These are phyloP conservation scores for Amblyteles armatorius DNA, from an alignment of 2,888 invertebrate species.

Conservation along the genomic window DNA sequence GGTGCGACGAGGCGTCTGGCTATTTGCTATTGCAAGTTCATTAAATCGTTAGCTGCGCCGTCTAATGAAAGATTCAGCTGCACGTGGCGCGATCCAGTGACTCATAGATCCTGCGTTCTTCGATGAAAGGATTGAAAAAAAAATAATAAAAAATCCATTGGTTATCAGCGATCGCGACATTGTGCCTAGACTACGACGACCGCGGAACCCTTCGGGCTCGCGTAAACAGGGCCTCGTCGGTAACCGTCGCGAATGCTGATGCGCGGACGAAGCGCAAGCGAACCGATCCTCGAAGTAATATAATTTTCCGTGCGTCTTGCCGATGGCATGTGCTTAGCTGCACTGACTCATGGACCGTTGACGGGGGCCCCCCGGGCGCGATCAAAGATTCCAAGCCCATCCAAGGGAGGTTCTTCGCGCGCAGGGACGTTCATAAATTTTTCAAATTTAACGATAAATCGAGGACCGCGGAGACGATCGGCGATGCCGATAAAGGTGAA, in stretches of 20 bases:
- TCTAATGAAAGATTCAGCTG: slow-evolving; percentile 20
- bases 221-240: slow-evolving; percentile 33
- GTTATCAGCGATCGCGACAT: slow-evolving; percentile 17
- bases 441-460: slow-evolving; percentile 21
- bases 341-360: slow-evolving; percentile 39
- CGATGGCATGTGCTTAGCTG: slow-evolving; percentile 25
- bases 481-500: slow-evolving; percentile 9
- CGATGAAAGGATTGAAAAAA: slow-evolving; percentile 22
- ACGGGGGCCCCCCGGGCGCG: neutral
- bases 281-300: slow-evolving; percentile 14
- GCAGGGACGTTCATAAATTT: slow-evolving; percentile 36
- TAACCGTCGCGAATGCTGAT: slow-evolving; percentile 44
- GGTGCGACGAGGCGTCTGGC: neutral
- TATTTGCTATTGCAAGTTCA: neutral
- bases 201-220: slow-evolving; percentile 33
- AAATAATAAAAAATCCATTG: neutral
- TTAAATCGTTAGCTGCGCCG: neutral
- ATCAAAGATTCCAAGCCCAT: slow-evolving; percentile 11
- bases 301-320: slow-evolving; percentile 6
- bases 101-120: slow-evolving; percentile 31
- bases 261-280: slow-evolving; percentile 26
- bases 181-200: slow-evolving; percentile 46
- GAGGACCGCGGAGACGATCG: neutral
- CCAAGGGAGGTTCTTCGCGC: neutral
- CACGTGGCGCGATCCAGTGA: slow-evolving; percentile 20